phyloP scores from a whole-genome alignment of 1,140 invertebrate genomes.

The Magallana gigas region DNA sequence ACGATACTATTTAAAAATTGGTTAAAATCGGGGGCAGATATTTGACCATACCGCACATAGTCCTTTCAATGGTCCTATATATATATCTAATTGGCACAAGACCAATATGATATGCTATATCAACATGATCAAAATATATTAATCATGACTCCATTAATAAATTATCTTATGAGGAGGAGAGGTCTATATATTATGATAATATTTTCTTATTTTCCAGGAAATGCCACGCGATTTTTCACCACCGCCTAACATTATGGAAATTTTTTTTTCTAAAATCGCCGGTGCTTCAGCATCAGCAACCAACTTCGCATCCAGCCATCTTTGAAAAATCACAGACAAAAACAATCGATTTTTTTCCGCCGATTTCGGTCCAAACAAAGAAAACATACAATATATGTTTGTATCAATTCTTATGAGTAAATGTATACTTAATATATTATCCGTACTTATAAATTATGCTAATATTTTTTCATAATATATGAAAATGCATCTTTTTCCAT shows the following conservation, averaged over 20 bases:
- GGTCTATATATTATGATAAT: slow-evolving; percentile 23
- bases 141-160: too few species aligned
- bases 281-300: not conserved
- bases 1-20: too few species aligned
- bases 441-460: slow-evolving; percentile 25
- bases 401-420: not conserved
- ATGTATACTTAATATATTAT: slow-evolving; percentile 34
- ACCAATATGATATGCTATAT: too few species aligned
- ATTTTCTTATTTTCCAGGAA: not conserved
- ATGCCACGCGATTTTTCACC: not conserved
- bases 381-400: not conserved
- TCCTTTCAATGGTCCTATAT: too few species aligned
- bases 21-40: too few species aligned
- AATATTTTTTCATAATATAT: slow-evolving; percentile 39
- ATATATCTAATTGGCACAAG: too few species aligned
- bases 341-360: not conserved
- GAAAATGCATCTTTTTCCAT: slow-evolving; percentile 13
- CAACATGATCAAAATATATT: too few species aligned
- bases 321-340: not conserved
- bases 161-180: not conserved
- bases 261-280: not conserved
- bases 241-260: too few species aligned
- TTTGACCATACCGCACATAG: too few species aligned
- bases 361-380: slow-evolving; percentile 3
- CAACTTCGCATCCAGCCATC: slow-evolving; percentile 1